phyloP scores from a whole-genome alignment of 2,888 invertebrate genomes.

The Coenonympha arcania region DNA sequence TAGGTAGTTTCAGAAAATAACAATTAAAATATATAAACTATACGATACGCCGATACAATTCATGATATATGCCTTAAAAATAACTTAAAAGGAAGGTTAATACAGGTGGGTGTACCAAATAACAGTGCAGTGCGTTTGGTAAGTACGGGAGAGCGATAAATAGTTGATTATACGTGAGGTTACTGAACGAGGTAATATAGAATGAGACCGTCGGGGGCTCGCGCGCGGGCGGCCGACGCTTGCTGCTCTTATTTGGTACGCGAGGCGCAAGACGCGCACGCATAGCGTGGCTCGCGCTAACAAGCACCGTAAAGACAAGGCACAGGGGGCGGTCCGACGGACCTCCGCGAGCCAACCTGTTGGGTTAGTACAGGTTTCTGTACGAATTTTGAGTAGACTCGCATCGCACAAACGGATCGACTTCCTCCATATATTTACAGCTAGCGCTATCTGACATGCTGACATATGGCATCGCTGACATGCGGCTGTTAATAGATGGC shows the following conservation, averaged over 20 bases:
- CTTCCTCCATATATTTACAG: too few species aligned
- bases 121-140: constrained; percentile 67
- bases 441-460: too few species aligned
- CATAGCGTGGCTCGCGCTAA: constrained; percentile 18
- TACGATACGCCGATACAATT: constrained; percentile 65
- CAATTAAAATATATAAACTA: constrained; percentile 69
- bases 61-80: constrained; percentile 54
- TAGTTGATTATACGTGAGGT: constrained; percentile 61
- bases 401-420: too few species aligned
- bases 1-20: constrained; percentile 71
- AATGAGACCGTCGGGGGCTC: constrained; percentile 37
- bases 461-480: too few species aligned
- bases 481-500: too few species aligned
- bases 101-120: constrained; percentile 64
- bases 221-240: constrained; percentile 20
- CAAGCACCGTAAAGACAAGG: constrained; percentile 25
- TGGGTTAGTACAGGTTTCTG: too few species aligned
- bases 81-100: constrained; percentile 57
- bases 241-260: constrained; percentile 68
- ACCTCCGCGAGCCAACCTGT: constrained; percentile 17
- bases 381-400: too few species aligned
- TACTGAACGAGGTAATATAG: constrained; percentile 66
- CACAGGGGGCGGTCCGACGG: constrained; percentile 17
- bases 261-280: constrained; percentile 19
- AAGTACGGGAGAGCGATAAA: constrained; percentile 62